Percentiles rank a stretch among this genome's conserved stretches.
phyloP scores from a whole-genome alignment of 2,888 invertebrate species.

The Eumacrocentrus americanus region DNA sequence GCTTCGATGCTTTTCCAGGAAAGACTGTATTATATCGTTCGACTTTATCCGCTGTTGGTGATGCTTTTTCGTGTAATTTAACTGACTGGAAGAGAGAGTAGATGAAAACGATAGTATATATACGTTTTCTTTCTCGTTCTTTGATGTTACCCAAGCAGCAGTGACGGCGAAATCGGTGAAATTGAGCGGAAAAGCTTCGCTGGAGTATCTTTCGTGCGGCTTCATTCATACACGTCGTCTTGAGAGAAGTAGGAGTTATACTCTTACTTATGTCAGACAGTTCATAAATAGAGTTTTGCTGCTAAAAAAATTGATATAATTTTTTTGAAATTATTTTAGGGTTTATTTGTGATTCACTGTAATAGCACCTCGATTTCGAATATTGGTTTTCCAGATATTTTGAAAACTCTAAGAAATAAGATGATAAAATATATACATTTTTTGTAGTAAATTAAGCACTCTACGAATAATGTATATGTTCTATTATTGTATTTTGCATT shows the following conservation, averaged over 20 bases:
- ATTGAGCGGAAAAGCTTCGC: slow-evolving; percentile 15
- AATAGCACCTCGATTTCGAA: no score
- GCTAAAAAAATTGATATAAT: background rate
- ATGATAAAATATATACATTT: no score
- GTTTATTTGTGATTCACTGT: no score
- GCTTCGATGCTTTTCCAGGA: no score
- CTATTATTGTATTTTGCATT: slow-evolving; percentile 5
- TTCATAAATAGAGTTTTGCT: background rate
- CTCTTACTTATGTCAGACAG: slow-evolving; percentile 1
- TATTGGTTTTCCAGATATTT: background rate
- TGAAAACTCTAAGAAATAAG: no score
- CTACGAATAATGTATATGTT: background rate
- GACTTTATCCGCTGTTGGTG: slow-evolving; percentile 2
- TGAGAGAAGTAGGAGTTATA: background rate
- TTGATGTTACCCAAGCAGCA: background rate
- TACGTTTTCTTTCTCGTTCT: background rate
- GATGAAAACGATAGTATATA: background rate
- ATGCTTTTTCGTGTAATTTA: background rate
- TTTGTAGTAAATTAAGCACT: background rate
- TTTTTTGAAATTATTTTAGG: background rate
- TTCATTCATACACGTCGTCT: background rate
- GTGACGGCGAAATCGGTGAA: background rate
- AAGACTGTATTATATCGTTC: background rate
- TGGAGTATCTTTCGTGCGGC: background rate
- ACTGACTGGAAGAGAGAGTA: background rate